These are phyloP conservation scores for Hydrolagus colliei DNA, from an alignment of 2,797 vertebrate species.

Conservation along the genomic window DNA sequence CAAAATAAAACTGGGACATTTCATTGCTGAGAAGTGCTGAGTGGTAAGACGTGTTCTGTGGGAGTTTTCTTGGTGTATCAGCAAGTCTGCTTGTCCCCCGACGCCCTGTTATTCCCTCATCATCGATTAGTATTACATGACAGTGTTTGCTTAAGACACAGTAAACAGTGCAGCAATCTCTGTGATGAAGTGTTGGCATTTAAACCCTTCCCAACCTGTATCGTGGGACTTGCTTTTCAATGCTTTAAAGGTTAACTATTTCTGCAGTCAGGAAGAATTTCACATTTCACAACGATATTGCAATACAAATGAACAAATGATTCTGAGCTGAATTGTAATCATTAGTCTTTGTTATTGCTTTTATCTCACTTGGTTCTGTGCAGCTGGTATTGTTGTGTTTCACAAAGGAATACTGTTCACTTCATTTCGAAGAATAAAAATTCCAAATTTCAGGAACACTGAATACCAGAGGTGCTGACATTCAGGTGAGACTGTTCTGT, in stretches of 20 bases:
- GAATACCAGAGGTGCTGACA: no score
- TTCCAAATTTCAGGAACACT: no score
- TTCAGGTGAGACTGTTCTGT: no score
- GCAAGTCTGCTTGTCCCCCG: not conserved
- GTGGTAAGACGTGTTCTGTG: not conserved
- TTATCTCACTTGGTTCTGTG: not conserved
- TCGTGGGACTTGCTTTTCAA: not conserved
- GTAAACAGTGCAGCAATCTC: conserved; percentile 22
- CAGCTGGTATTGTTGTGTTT: not conserved
- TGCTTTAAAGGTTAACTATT: not conserved
- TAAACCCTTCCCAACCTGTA: not conserved
- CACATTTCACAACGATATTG: not conserved
- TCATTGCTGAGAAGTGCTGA: no score
- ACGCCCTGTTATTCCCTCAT: not conserved
- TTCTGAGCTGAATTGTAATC: not conserved
- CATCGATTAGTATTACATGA: conserved; percentile 12
- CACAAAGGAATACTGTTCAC: not conserved
- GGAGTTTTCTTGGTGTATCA: not conserved
- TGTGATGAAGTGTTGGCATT: not conserved
- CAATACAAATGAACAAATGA: not conserved
- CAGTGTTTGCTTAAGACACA: conserved; percentile 23
- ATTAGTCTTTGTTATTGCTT: not conserved
- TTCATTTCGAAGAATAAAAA: no score
- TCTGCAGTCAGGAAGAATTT: not conserved
- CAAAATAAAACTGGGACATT: not conserved